Conservation (phyloP, 1,140 invertebrate genomes). For the Anastatus disparis region DNA sequence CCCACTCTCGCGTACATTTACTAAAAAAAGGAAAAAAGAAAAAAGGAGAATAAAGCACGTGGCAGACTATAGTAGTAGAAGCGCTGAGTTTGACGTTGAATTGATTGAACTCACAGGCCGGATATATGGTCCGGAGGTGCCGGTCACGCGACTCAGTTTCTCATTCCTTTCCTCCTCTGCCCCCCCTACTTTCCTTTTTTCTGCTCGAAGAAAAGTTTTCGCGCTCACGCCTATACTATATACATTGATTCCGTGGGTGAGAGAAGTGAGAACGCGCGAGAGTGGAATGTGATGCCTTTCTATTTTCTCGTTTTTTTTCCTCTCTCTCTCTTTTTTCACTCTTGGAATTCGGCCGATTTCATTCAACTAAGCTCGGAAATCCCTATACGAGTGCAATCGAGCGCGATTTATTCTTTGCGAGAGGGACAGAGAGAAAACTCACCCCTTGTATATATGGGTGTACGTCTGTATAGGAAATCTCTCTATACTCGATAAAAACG, state of each 20-base stretch:
- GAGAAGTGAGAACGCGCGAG: not conserved
- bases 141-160: conserved; percentile 49
- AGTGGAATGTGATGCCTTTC: conserved; percentile 1
- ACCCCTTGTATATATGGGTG: no score
- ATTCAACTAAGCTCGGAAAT: not conserved
- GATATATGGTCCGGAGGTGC: conserved; percentile 9
- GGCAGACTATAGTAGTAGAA: no score
- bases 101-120: conserved; percentile 56
- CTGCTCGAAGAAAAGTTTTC: not conserved
- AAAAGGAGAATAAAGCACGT: conserved; percentile 42
- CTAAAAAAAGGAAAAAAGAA: conserved; percentile 33
- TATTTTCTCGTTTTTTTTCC: no score
- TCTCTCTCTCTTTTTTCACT: no score
- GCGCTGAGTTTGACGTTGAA: conserved; percentile 57
- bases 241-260: conserved; percentile 5
- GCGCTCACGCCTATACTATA: no score
- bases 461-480: not conserved
- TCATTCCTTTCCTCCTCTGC: not conserved
- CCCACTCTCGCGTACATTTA: not conserved
- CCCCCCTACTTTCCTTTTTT: not conserved
- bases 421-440: no score
- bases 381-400: conserved; percentile 23
- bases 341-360: conserved; percentile 38
- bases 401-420: conserved; percentile 33
- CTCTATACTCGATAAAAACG: not conserved